phyloP scores from a whole-genome alignment of 2,113 vertebrate genomes.

The Corythornis cristatus region DNA sequence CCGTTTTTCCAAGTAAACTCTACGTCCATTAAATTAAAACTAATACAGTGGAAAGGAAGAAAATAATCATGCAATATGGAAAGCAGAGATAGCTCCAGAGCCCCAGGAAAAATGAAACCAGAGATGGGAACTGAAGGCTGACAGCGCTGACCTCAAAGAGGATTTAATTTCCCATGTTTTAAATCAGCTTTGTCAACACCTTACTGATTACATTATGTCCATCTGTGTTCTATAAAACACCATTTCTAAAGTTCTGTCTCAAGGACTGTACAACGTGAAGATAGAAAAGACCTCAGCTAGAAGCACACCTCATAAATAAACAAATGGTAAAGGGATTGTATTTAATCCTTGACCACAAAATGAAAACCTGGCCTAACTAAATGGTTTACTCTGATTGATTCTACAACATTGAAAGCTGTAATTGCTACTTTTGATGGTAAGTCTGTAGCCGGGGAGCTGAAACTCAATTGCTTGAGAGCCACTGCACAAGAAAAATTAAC shows the following conservation, averaged over 20 bases:
- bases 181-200: constrained; percentile 40
- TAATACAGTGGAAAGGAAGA: background rate
- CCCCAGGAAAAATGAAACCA: background rate
- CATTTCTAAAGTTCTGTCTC: background rate
- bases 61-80: background rate
- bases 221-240: background rate
- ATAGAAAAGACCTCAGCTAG: background rate
- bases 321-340: background rate
- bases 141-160: background rate
- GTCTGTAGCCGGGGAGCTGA: background rate
- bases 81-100: background rate
- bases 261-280: background rate
- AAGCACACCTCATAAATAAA: background rate
- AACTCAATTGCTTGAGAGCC: background rate
- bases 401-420: background rate
- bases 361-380: background rate
- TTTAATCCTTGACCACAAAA: background rate
- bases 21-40: background rate
- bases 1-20: background rate
- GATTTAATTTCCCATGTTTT: background rate
- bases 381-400: background rate
- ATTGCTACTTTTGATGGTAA: background rate
- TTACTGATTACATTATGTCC: background rate
- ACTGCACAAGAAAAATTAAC: background rate
- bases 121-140: constrained; percentile 8